Percentiles rank a stretch among this genome's conserved stretches.
Evolutionary conservation across 2,888 invertebrate genomes (phyloP).

Genomic region (Sipha maydis): DNA sequence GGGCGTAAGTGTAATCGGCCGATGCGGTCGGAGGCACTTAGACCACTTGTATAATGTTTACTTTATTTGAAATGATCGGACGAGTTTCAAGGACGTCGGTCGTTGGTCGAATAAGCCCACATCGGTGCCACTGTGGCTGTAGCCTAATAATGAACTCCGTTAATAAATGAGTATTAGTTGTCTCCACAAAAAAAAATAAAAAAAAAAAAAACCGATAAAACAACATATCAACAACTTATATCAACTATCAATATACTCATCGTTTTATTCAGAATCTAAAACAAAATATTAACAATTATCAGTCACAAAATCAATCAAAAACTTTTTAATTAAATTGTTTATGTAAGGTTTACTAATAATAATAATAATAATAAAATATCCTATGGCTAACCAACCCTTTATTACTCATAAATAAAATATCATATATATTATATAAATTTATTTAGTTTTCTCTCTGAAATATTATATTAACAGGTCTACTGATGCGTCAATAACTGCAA

Average conservation of each 20-base stretch:
- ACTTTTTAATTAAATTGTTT: background rate
- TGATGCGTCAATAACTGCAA: background rate
- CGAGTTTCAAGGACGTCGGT: too few relatives aligned
- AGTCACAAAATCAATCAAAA: background rate
- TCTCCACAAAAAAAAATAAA: too few relatives aligned
- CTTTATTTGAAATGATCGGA: too few relatives aligned
- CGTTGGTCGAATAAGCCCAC: too few relatives aligned
- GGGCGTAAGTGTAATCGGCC: too few relatives aligned
- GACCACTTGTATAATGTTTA: too few relatives aligned
- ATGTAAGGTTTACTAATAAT: too few relatives aligned
- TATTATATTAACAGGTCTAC: background rate
- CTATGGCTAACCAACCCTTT: background rate
- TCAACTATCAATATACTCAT: background rate
- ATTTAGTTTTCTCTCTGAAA: background rate
- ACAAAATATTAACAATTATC: too few relatives aligned
- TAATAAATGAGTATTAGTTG: too few relatives aligned
- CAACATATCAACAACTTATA: background rate
- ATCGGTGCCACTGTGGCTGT: too few relatives aligned
- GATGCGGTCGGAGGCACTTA: too few relatives aligned
- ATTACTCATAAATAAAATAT: background rate
- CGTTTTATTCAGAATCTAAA: background rate
- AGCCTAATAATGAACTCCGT: too few relatives aligned
- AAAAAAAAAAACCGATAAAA: background rate
- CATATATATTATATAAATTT: background rate
- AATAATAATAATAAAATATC: background rate